Conservation (phyloP, 2,113 vertebrate species). For the Oenanthe oenanthe region DNA sequence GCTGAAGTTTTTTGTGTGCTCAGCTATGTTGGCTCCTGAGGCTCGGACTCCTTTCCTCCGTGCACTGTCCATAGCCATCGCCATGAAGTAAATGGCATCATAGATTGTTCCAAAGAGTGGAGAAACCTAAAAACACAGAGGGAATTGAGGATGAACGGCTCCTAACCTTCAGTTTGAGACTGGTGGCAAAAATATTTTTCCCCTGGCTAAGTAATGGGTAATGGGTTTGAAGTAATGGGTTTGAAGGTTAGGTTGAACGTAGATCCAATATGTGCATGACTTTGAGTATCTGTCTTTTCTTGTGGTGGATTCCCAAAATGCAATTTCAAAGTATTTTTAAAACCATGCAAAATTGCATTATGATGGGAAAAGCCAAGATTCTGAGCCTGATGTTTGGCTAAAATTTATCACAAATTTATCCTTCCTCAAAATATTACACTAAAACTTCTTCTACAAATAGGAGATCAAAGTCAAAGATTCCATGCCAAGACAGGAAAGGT, state of each 20-base stretch:
- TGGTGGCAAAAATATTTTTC: not conserved
- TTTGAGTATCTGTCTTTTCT: not conserved
- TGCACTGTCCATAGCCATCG: conserved; percentile 79
- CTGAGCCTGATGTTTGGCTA: not conserved
- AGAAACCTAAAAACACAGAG: conserved; percentile 78
- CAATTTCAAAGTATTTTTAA: not conserved
- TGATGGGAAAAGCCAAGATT: not conserved
- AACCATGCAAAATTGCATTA: not conserved
- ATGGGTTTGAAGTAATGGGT: too few relatives aligned
- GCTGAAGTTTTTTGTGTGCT: conserved; percentile 77
- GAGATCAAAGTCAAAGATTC: not conserved
- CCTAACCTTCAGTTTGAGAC: not conserved
- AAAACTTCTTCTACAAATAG: not conserved
- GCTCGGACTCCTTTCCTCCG: conserved; percentile 64
- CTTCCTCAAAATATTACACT: not conserved
- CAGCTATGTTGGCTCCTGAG: conserved; percentile 77
- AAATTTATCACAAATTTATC: not conserved
- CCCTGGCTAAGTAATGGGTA: not conserved
- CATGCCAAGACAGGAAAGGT: not conserved
- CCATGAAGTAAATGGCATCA: conserved; percentile 86
- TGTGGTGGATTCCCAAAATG: not conserved
- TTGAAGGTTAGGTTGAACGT: not conserved
- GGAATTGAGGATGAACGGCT: not conserved
- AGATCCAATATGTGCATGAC: not conserved
- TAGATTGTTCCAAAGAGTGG: conserved; percentile 93